Percentiles rank a stretch among this genome's conserved stretches.
Conservation (phyloP, 2,888 invertebrate species). For the Opisthograptis luteolata region DNA sequence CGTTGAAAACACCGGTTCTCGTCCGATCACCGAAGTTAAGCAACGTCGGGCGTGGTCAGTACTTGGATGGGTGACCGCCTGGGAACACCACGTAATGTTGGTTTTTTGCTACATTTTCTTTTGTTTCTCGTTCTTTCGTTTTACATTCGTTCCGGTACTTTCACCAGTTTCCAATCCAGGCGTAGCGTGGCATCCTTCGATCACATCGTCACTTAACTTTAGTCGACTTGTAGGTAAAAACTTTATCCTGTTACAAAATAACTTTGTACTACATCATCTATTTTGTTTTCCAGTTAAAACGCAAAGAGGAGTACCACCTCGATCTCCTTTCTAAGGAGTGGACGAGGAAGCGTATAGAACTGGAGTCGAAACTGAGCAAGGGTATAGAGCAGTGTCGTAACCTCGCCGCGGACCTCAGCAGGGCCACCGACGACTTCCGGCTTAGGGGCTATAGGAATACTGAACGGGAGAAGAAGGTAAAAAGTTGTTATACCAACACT, state of each 20-base stretch:
- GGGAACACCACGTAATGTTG: slow-evolving; percentile 60
- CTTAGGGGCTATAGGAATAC: slow-evolving; percentile 76
- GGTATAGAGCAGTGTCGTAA: slow-evolving; percentile 86
- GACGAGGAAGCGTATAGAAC: slow-evolving; percentile 77
- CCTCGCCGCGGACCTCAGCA: slow-evolving; percentile 84
- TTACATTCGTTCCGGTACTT: no score
- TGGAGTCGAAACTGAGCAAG: slow-evolving; percentile 83
- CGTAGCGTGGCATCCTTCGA: no score
- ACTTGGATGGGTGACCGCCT: slow-evolving; percentile 82
- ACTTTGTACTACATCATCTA: no score
- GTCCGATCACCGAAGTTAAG: slow-evolving; percentile 82
- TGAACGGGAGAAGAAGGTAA: slow-evolving; percentile 80
- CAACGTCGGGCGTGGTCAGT: slow-evolving; percentile 80
- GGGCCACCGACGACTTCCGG: slow-evolving; percentile 85
- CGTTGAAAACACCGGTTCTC: slow-evolving; percentile 71
- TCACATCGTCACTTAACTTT: no score
- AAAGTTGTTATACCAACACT: background rate
- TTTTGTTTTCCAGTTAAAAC: slow-evolving; percentile 51
- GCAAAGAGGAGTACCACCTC: slow-evolving; percentile 84
- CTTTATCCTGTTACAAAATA: no score
- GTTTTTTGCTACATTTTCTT: slow-evolving; percentile 48
- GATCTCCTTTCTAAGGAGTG: slow-evolving; percentile 83
- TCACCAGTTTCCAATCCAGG: no score
- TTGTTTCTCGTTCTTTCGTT: no score
- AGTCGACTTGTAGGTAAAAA: no score